These are phyloP conservation scores for Ditylenchus dipsaci DNA, from an alignment of 1,140 invertebrate species.

Conservation along the genomic window DNA sequence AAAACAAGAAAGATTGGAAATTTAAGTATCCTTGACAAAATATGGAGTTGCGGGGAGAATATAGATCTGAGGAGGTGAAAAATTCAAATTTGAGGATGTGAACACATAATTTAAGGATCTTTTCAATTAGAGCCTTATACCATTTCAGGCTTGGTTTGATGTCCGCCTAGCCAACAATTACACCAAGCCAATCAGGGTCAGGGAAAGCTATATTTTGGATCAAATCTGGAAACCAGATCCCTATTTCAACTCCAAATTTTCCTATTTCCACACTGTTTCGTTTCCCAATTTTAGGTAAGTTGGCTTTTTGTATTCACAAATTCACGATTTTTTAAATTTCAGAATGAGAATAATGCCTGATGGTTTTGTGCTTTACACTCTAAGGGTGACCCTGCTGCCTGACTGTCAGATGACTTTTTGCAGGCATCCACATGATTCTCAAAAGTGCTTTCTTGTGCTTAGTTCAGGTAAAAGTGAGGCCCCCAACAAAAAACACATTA, in stretches of 20 bases:
- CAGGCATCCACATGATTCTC: slow-evolving; percentile 51
- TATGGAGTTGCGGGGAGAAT: no score
- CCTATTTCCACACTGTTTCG: slow-evolving; percentile 54
- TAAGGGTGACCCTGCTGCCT: slow-evolving; percentile 47
- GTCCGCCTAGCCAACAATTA: slow-evolving; percentile 55
- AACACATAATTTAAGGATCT: no score
- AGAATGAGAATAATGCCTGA: background rate
- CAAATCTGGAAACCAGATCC: slow-evolving; percentile 55
- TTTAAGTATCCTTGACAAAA: no score
- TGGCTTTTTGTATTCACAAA: slow-evolving; percentile 25
- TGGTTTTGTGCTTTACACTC: slow-evolving; percentile 12
- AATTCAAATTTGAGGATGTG: no score
- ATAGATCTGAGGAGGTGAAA: no score
- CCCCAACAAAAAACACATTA: no score
- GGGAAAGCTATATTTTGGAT: slow-evolving; percentile 51
- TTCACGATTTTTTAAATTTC: background rate
- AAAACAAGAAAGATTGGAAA: no score
- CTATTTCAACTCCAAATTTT: slow-evolving; percentile 52
- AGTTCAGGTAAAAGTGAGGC: slow-evolving; percentile 52
- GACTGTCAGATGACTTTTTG: slow-evolving; percentile 56
- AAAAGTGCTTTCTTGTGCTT: slow-evolving; percentile 51
- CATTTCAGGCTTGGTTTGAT: slow-evolving; percentile 28
- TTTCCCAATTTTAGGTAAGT: slow-evolving; percentile 57
- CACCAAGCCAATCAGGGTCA: slow-evolving; percentile 49
- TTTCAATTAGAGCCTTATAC: background rate